Conservation (phyloP, 1,140 invertebrate species). For the Pentalonia nigronervosa region DNA sequence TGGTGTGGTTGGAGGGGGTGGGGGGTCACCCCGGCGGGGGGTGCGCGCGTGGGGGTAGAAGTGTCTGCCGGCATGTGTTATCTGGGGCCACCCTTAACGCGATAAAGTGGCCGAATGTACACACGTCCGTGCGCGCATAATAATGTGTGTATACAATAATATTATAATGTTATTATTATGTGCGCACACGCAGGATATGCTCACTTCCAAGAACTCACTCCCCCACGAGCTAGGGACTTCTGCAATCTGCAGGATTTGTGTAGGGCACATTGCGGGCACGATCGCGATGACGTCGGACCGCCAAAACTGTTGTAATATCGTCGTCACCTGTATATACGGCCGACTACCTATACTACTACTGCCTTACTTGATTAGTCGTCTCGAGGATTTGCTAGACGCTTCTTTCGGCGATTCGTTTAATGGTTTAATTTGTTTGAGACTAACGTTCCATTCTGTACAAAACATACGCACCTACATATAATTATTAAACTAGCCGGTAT, state of each 20-base stretch:
- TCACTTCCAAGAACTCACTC: conserved; percentile 16
- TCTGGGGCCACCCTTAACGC: conserved; percentile 35
- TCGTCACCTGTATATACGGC: background rate
- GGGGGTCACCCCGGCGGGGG: too few relatives aligned
- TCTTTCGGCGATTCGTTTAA: too few relatives aligned
- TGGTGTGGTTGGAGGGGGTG: background rate
- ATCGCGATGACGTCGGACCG: background rate
- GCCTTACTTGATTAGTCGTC: too few relatives aligned
- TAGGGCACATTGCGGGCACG: background rate
- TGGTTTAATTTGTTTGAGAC: too few relatives aligned
- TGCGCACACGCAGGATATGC: conserved; percentile 14
- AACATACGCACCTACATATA: too few relatives aligned
- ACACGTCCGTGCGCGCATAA: background rate
- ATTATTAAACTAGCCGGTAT: too few relatives aligned
- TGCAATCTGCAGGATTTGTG: background rate
- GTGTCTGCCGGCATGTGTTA: conserved; percentile 39
- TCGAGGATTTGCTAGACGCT: too few relatives aligned
- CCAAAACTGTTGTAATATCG: background rate
- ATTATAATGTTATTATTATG: conserved; percentile 5
- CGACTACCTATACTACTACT: too few relatives aligned
- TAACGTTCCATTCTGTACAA: too few relatives aligned
- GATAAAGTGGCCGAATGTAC: conserved; percentile 36
- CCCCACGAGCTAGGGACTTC: background rate
- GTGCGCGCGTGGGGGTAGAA: background rate
- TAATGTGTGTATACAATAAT: background rate